Conservation (phyloP, 2,797 vertebrate species). For the Poecilia gillii region DNA sequence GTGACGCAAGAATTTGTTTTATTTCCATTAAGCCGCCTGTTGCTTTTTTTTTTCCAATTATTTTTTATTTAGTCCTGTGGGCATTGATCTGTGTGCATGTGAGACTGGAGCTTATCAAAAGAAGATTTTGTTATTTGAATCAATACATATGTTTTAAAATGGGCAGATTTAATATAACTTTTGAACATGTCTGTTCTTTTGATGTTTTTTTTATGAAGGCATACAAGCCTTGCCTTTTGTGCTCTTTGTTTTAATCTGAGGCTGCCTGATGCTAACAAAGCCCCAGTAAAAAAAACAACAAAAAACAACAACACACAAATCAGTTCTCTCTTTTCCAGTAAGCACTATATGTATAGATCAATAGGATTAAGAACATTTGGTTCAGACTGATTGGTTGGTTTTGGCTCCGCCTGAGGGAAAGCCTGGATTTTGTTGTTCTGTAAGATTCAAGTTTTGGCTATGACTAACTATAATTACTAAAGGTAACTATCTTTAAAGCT, state of each 20-base stretch:
- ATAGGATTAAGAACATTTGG: neutral
- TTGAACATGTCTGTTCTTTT: neutral
- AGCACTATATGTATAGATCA: neutral
- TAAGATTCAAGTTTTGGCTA: too few relatives aligned
- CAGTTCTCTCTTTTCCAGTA: neutral
- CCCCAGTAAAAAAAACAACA: neutral
- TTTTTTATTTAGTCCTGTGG: conserved; percentile 23
- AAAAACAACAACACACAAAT: neutral
- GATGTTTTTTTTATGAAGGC: neutral
- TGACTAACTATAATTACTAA: too few relatives aligned
- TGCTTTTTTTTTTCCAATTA: conserved; percentile 19
- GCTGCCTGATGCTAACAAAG: neutral
- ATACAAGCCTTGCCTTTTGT: neutral
- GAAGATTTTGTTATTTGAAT: neutral
- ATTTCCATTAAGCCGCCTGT: conserved; percentile 32
- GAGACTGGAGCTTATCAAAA: conserved; percentile 15
- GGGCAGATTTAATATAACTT: neutral
- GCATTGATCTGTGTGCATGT: conserved; percentile 8
- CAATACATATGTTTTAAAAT: conserved; percentile 1
- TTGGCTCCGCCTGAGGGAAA: neutral
- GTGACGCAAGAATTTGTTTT: conserved; percentile 23
- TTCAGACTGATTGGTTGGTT: neutral
- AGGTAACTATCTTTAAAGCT: too few relatives aligned
- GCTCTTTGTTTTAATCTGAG: neutral
- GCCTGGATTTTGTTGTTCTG: too few relatives aligned